These are phyloP conservation scores for Glandiceps talaboti DNA, from an alignment of 53 echinoderm and acorn worm species.

Conservation along the genomic window DNA sequence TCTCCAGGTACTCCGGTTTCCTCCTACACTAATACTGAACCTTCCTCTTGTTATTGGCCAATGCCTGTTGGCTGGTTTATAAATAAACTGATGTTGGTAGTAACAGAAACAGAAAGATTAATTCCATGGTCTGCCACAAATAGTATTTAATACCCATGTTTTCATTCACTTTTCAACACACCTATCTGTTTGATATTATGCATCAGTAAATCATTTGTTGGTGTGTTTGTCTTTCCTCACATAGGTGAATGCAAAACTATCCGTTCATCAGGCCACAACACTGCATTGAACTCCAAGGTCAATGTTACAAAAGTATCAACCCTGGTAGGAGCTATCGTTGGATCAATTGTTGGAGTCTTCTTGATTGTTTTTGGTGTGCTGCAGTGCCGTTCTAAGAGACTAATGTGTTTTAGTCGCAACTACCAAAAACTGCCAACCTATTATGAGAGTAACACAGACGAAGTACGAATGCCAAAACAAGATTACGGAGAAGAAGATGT, in stretches of 20 bases:
- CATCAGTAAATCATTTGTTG: too few relatives aligned
- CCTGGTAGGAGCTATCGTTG: conserved; percentile 32
- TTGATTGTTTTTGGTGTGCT: conserved; percentile 70
- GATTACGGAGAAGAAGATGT: not conserved
- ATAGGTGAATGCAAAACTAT: not conserved
- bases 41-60: too few relatives aligned
- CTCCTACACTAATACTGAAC: too few relatives aligned
- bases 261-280: not conserved
- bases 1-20: too few relatives aligned
- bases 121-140: too few relatives aligned
- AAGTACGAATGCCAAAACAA: not conserved
- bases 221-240: too few relatives aligned
- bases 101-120: too few relatives aligned
- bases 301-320: not conserved
- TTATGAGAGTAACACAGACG: conserved; percentile 18
- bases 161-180: too few relatives aligned
- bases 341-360: conserved; percentile 44
- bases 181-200: too few relatives aligned
- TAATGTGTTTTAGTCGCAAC: conserved; percentile 44
- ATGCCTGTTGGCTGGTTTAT: too few relatives aligned
- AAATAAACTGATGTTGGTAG: too few relatives aligned
- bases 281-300: not conserved
- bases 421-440: conserved; percentile 57
- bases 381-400: conserved; percentile 68
- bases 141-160: too few relatives aligned